A percentile compares a stretch with the other conserved stretches of the same genome.
Evolutionary conservation across 2,113 vertebrate genomes (phyloP).

Genomic region (Pseudorasbora parva): DNA sequence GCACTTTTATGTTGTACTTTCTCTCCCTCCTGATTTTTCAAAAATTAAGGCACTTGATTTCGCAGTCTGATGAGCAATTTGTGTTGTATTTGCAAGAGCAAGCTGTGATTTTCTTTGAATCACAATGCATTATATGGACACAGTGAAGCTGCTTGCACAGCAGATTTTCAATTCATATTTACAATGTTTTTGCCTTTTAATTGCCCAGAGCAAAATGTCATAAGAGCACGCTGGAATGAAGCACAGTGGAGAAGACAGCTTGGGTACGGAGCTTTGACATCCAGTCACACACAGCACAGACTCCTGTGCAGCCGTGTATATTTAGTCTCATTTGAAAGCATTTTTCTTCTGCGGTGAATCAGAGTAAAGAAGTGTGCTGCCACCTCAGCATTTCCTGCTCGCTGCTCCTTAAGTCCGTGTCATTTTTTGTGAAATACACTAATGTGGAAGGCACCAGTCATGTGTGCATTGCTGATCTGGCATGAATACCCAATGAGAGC

Average conservation of each 20-base stretch:
- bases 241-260: conserved; percentile 35
- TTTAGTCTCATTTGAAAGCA: conserved; percentile 66
- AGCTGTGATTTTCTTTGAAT: conserved; percentile 24
- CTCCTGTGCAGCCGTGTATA: conserved; percentile 41
- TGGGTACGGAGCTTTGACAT: conserved; percentile 3
- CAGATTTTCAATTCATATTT: conserved; percentile 37
- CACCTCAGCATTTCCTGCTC: conserved; percentile 67
- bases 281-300: conserved; percentile 30
- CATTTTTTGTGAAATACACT: conserved; percentile 67
- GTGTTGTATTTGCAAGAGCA: conserved; percentile 40
- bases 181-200: conserved; percentile 44
- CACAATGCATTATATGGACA: conserved; percentile 28
- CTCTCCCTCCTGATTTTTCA: conserved; percentile 35
- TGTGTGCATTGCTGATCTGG: conserved; percentile 56
- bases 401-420: conserved; percentile 57
- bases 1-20: conserved; percentile 51
- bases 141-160: conserved; percentile 33
- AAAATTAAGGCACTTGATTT: conserved; percentile 52
- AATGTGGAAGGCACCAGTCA: conserved; percentile 65
- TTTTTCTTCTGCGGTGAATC: conserved; percentile 61
- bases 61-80: conserved; percentile 57
- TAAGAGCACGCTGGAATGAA: conserved; percentile 11
- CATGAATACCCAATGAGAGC: conserved; percentile 64
- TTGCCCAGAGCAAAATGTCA: conserved; percentile 36
- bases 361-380: conserved; percentile 58